These are phyloP conservation scores for Diuraphis noxia DNA, from an alignment of 1,140 invertebrate genomes.

Conservation along the genomic window DNA sequence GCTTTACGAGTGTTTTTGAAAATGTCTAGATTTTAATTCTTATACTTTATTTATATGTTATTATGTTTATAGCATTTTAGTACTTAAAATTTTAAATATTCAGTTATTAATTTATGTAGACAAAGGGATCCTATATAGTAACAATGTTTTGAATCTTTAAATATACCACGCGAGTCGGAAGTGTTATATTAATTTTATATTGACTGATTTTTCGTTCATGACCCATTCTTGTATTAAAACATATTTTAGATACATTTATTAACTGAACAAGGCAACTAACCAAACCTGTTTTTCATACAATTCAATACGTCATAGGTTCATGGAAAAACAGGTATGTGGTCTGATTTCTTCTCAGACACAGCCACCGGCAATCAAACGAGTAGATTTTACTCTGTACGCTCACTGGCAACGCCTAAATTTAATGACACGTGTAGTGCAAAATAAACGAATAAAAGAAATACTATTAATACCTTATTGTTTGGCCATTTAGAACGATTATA, in stretches of 20 bases:
- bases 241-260: constrained; percentile 17
- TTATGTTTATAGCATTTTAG: neutral
- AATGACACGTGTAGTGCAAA: constrained; percentile 29
- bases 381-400: neutral
- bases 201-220: neutral
- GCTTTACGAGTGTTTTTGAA: too few species aligned
- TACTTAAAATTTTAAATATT: neutral
- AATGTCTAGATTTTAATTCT: too few species aligned
- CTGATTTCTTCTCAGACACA: constrained; percentile 35
- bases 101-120: neutral
- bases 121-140: neutral
- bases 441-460: neutral
- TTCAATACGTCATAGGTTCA: constrained; percentile 29
- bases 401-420: constrained; percentile 18
- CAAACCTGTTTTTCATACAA: constrained; percentile 48
- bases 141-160: neutral
- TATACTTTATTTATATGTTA: neutral
- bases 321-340: constrained; percentile 44
- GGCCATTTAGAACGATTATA: neutral
- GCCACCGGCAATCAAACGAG: neutral
- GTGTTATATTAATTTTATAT: neutral
- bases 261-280: constrained; percentile 28
- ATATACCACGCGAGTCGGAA: neutral
- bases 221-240: constrained; percentile 18
- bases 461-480: neutral